Conservation (phyloP, 2,797 vertebrate genomes). For the Euthynnus affinis region DNA sequence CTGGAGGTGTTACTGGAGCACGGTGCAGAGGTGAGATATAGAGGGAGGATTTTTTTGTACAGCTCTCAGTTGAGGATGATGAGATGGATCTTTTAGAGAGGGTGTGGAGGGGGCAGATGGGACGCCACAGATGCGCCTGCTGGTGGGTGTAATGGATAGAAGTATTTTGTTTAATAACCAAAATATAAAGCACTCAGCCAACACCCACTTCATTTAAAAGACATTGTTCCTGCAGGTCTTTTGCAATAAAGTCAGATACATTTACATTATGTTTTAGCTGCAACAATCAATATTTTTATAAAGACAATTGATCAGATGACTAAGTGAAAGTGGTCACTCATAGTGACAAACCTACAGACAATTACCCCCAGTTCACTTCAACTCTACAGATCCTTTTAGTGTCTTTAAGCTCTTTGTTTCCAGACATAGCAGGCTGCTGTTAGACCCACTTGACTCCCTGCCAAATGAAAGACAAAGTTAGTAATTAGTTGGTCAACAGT, state of each 20-base stretch:
- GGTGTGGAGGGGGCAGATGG: background rate
- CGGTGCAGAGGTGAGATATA: constrained; percentile 86
- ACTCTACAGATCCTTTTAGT: background rate
- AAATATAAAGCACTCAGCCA: constrained; percentile 9
- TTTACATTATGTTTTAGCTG: constrained; percentile 5
- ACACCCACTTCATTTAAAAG: constrained; percentile 4
- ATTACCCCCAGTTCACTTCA: background rate
- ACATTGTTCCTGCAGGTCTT: background rate
- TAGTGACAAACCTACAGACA: background rate
- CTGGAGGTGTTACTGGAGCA: constrained; percentile 89
- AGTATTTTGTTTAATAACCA: constrained; percentile 8
- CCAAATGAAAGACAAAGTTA: too few species aligned
- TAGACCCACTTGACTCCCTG: background rate
- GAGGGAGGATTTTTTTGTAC: background rate
- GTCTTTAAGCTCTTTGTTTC: background rate
- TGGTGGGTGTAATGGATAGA: constrained; percentile 30
- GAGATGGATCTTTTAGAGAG: constrained; percentile 18
- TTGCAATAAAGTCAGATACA: background rate
- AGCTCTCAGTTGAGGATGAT: background rate
- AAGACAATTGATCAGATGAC: background rate
- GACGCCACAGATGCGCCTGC: background rate
- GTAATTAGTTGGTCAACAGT: background rate
- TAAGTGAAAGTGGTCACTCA: background rate
- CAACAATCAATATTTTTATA: background rate
- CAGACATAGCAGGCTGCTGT: background rate